These are phyloP conservation scores for Phaedon cochleariae DNA, from an alignment of 2,888 invertebrate species.

Conservation along the genomic window DNA sequence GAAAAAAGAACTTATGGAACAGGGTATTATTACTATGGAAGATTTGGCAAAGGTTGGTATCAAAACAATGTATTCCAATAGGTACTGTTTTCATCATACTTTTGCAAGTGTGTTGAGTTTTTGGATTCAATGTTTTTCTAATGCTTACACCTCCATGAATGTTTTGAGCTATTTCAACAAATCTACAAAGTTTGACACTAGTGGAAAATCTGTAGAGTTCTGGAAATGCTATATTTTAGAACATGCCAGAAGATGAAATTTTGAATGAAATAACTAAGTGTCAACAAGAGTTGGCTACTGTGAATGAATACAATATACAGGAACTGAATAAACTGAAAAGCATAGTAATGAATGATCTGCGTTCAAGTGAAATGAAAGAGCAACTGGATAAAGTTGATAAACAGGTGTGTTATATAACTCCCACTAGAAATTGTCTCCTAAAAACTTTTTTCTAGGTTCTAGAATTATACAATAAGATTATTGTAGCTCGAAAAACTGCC, in stretches of 20 bases:
- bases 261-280: slow-evolving; percentile 87
- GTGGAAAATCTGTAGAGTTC: too few relatives aligned
- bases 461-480: slow-evolving; percentile 85
- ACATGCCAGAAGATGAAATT: slow-evolving; percentile 84
- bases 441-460: slow-evolving; percentile 65
- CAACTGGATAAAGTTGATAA: slow-evolving; percentile 59
- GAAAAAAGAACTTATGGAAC: slow-evolving; percentile 85
- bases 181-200: too few relatives aligned
- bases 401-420: slow-evolving; percentile 44
- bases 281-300: slow-evolving; percentile 79
- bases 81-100: neutral
- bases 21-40: slow-evolving; percentile 81
- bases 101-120: too few relatives aligned
- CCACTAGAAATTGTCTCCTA: neutral
- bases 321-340: slow-evolving; percentile 56
- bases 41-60: slow-evolving; percentile 67
- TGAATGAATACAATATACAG: slow-evolving; percentile 78
- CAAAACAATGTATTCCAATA: neutral
- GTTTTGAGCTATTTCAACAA: too few relatives aligned
- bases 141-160: too few relatives aligned
- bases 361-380: slow-evolving; percentile 57
- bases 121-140: too few relatives aligned
- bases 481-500: slow-evolving; percentile 83
- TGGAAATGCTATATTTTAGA: slow-evolving; percentile 38
- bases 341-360: slow-evolving; percentile 55